phyloP scores from a whole-genome alignment of 2,888 invertebrate genomes.

The Eilema sororculum region DNA sequence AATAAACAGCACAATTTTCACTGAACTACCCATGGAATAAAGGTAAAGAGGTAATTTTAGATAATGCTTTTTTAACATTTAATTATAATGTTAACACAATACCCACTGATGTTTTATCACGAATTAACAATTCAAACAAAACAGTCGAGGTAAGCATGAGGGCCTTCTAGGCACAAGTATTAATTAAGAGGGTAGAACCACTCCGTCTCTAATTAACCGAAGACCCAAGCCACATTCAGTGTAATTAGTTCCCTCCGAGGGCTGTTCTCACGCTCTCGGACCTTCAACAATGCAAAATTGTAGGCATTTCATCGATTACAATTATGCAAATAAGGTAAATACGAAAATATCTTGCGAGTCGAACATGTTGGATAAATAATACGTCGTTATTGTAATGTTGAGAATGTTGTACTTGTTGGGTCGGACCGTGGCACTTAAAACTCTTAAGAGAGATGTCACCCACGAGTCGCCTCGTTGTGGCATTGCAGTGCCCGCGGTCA shows the following conservation, averaged over 20 bases:
- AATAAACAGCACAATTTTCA: conserved; percentile 29
- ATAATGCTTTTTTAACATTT: conserved; percentile 60
- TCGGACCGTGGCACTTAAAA: conserved; percentile 14
- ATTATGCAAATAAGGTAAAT: conserved; percentile 69
- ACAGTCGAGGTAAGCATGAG: conserved; percentile 78
- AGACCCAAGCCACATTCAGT: conserved; percentile 83
- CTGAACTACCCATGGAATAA: conserved; percentile 35
- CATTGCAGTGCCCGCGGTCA: conserved; percentile 53
- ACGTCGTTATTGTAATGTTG: conserved; percentile 34
- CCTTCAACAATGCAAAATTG: conserved; percentile 71
- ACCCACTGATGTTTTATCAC: conserved; percentile 75
- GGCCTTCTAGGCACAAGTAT: conserved; percentile 82
- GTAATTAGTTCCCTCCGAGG: conserved; percentile 85
- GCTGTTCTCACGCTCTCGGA: conserved; percentile 82
- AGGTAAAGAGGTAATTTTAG: conserved; percentile 41
- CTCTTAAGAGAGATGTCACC: conserved; percentile 40
- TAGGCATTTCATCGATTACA: conserved; percentile 74
- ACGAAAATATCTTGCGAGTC: conserved; percentile 30
- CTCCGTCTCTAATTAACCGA: conserved; percentile 85
- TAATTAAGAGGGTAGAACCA: conserved; percentile 86
- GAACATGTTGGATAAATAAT: conserved; percentile 40
- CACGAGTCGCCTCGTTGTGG: neutral
- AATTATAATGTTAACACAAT: conserved; percentile 74
- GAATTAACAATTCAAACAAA: conserved; percentile 84
- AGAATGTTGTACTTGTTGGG: conserved; percentile 24